These are phyloP conservation scores for Strix aluco DNA, from an alignment of 2,113 vertebrate genomes.

Conservation along the genomic window DNA sequence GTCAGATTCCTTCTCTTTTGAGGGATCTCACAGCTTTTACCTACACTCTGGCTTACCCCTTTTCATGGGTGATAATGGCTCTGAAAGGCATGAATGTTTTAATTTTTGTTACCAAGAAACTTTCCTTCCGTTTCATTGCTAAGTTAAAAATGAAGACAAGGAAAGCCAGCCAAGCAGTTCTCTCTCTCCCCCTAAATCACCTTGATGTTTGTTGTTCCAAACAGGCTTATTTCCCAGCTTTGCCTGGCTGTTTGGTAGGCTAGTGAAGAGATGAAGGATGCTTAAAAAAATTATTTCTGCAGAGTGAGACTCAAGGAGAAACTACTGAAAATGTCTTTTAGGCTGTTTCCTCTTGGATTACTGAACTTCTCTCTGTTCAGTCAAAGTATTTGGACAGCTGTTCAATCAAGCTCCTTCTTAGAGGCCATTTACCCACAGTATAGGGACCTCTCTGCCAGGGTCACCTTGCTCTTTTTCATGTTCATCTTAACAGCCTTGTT, in stretches of 20 bases:
- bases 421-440: background rate
- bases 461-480: background rate
- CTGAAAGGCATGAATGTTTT: background rate
- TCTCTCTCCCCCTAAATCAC: background rate
- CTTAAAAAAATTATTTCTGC: background rate
- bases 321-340: background rate
- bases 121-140: background rate
- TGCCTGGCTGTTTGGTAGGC: background rate
- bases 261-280: background rate
- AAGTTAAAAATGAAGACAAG: constrained; percentile 2
- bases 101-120: background rate
- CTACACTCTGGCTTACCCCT: background rate
- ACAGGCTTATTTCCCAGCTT: background rate
- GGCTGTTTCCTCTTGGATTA: background rate
- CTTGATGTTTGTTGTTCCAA: background rate
- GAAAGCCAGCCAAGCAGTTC: background rate
- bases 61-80: background rate
- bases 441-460: background rate
- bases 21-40: background rate
- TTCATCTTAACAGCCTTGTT: background rate
- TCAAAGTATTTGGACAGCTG: background rate
- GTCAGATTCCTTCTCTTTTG: background rate
- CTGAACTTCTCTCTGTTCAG: background rate
- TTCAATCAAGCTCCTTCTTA: background rate
- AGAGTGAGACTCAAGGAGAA: background rate